Evolutionary conservation across 2,113 vertebrate genomes (phyloP).

Genomic region (Maccullochella peelii): DNA sequence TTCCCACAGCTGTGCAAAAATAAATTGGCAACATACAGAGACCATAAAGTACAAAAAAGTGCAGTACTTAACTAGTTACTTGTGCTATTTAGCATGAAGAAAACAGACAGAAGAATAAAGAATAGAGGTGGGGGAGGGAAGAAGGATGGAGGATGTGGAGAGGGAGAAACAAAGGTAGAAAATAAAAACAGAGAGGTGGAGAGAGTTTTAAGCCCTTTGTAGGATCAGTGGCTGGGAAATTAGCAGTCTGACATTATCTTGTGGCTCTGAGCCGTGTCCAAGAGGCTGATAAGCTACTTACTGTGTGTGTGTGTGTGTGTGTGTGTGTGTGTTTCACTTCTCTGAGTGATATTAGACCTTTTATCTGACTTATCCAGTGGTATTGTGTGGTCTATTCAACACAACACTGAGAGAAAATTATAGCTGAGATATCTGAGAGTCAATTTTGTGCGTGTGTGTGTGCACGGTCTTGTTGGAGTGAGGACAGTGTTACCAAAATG

Average conservation of each 20-base stretch:
- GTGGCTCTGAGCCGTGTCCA: slow-evolving; percentile 51
- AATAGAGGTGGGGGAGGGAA: neutral
- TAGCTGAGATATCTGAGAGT: slow-evolving; percentile 5
- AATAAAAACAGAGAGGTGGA: neutral
- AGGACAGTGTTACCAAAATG: neutral
- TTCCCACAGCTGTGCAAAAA: no score
- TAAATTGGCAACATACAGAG: no score
- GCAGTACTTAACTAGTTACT: no score
- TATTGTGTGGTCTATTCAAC: slow-evolving; percentile 27
- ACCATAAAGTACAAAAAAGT: no score
- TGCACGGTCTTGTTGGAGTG: neutral
- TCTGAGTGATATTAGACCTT: slow-evolving; percentile 13
- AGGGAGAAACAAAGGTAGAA: neutral
- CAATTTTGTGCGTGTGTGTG: neutral
- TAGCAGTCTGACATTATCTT: slow-evolving; percentile 65
- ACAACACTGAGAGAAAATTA: slow-evolving; percentile 17
- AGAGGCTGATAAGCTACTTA: slow-evolving; percentile 24
- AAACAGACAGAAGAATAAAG: no score
- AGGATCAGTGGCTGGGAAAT: slow-evolving; percentile 57
- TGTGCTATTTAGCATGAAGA: neutral
- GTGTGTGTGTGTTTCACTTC: slow-evolving; percentile 3
- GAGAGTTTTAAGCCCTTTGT: neutral
- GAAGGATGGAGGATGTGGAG: neutral
- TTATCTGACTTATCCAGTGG: slow-evolving; percentile 20
- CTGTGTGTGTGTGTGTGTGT: slow-evolving; percentile 23